These are phyloP conservation scores for Elaphurus davidianus DNA, from an alignment of 2,113 vertebrate species.

Conservation along the genomic window DNA sequence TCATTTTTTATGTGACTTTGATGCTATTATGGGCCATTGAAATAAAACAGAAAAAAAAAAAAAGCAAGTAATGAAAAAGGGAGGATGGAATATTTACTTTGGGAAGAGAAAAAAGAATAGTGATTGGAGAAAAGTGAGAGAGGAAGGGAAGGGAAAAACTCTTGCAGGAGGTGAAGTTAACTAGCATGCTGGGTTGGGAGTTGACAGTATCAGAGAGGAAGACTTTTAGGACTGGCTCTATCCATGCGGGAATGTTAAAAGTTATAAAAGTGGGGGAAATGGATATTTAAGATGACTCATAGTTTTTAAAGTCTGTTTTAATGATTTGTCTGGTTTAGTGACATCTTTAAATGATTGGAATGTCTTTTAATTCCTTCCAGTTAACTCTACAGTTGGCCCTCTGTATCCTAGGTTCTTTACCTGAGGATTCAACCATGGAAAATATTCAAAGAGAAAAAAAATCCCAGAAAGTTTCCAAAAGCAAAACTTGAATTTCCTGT, in stretches of 20 bases:
- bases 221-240: background rate
- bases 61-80: background rate
- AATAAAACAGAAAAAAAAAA: background rate
- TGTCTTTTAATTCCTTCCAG: background rate
- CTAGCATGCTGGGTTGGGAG: background rate
- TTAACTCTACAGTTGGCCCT: background rate
- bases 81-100: background rate
- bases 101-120: background rate
- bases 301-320: constrained; percentile 26
- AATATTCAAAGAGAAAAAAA: background rate
- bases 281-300: background rate
- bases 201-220: background rate
- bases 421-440: background rate
- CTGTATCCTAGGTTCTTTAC: background rate
- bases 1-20: background rate
- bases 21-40: background rate
- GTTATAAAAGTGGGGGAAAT: background rate
- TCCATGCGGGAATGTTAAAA: background rate
- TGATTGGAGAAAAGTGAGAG: background rate
- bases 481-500: background rate
- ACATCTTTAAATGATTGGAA: constrained; percentile 11
- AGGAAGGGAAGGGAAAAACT: background rate
- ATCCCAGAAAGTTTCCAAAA: background rate
- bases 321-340: background rate
- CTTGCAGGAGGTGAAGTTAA: background rate